Conservation (phyloP, 2,113 vertebrate genomes). For the Alces alces region DNA sequence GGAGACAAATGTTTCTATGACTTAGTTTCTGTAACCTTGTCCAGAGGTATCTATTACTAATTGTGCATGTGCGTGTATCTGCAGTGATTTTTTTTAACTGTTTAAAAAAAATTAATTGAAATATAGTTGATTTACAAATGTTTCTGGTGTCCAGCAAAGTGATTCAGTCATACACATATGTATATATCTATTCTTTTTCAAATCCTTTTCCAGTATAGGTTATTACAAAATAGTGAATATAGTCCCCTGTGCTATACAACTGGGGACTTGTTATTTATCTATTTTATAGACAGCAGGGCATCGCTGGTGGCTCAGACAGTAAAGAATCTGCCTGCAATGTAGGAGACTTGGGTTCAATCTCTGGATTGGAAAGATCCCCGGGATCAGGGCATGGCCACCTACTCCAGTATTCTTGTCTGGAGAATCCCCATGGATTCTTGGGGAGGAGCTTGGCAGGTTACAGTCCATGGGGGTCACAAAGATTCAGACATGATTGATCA, state of each 20-base stretch:
- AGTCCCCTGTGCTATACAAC: background rate
- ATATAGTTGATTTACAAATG: background rate
- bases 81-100: background rate
- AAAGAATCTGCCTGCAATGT: background rate
- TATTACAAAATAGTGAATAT: background rate
- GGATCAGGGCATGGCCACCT: background rate
- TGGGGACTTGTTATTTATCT: background rate
- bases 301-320: background rate
- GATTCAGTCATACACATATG: background rate
- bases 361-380: background rate
- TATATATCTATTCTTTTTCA: background rate
- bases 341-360: background rate
- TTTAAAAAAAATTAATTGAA: background rate
- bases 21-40: slow-evolving; percentile 49
- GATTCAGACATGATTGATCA: background rate
- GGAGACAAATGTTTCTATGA: background rate
- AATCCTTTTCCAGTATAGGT: background rate
- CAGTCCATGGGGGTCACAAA: background rate
- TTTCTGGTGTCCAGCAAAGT: background rate
- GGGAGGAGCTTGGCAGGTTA: background rate
- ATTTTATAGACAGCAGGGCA: background rate
- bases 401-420: background rate
- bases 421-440: background rate
- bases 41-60: background rate
- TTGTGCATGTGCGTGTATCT: background rate